These are phyloP conservation scores for Uria aalge DNA, from an alignment of 2,113 vertebrate species.

Conservation along the genomic window DNA sequence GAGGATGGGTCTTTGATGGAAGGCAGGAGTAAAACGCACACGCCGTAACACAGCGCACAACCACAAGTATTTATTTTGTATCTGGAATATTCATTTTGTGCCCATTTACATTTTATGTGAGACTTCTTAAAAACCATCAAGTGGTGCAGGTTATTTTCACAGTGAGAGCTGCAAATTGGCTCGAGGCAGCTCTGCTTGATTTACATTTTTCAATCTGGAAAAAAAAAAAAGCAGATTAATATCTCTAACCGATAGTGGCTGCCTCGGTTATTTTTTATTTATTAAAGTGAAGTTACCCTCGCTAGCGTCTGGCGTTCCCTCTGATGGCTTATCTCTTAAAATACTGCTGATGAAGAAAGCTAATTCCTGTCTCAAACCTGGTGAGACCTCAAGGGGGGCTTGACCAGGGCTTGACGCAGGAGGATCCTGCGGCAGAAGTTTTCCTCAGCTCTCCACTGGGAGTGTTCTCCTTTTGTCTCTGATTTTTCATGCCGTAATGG, in stretches of 20 bases:
- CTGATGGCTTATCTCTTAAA: background rate
- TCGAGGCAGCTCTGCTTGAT: conserved; percentile 51
- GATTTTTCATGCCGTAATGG: background rate
- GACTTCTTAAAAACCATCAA: conserved; percentile 47
- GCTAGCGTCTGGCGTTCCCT: background rate
- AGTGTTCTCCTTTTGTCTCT: background rate
- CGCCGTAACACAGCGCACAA: rapidly evolving
- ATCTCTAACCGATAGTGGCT: conserved; percentile 39
- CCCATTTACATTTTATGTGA: conserved; percentile 42
- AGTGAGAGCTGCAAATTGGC: conserved; percentile 59
- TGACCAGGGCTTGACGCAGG: background rate
- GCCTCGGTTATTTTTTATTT: conserved; percentile 29
- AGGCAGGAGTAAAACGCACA: background rate
- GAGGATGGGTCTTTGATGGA: background rate
- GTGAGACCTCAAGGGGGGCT: background rate
- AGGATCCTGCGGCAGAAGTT: background rate
- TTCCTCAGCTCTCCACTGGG: background rate
- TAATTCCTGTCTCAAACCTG: background rate
- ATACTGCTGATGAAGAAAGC: background rate
- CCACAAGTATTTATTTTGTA: conserved; percentile 27
- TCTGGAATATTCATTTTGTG: conserved; percentile 59
- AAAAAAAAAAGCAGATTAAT: conserved; percentile 38
- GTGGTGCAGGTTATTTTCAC: conserved; percentile 64
- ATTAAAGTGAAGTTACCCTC: conserved; percentile 32
- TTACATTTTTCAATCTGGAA: conserved; percentile 67